These are phyloP conservation scores for Emydoidea blandingii DNA, from an alignment of 2,797 vertebrate species.

Conservation along the genomic window DNA sequence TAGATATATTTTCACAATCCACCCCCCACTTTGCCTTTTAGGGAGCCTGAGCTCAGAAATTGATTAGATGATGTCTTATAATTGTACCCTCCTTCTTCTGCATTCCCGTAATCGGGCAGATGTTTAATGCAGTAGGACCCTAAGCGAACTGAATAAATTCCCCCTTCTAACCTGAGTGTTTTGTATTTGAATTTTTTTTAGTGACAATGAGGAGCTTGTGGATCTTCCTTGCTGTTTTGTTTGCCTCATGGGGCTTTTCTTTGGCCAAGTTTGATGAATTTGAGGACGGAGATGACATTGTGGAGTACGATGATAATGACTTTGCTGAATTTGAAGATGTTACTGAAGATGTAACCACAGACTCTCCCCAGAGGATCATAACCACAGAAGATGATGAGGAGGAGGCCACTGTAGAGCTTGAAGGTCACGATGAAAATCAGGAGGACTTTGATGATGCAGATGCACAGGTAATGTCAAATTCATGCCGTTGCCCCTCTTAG, in stretches of 20 bases:
- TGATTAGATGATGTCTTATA: background rate
- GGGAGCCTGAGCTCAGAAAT: background rate
- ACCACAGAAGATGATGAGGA: conserved; percentile 84
- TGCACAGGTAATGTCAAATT: conserved; percentile 82
- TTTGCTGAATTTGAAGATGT: conserved; percentile 98
- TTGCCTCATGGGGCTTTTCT: conserved; percentile 78
- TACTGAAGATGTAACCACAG: conserved; percentile 85
- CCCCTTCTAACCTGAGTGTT: background rate
- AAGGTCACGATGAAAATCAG: conserved; percentile 90
- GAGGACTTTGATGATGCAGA: conserved; percentile 95
- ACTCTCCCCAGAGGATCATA: conserved; percentile 83
- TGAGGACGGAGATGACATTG: conserved; percentile 94
- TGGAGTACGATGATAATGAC: conserved; percentile 98
- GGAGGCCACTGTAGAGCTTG: conserved; percentile 95
- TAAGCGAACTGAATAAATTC: background rate
- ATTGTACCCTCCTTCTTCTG: background rate
- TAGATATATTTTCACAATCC: background rate
- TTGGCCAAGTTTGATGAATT: conserved; percentile 94
- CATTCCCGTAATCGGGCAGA: background rate
- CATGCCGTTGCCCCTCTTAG: background rate
- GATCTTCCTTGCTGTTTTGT: conserved; percentile 68
- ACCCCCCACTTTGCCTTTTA: background rate
- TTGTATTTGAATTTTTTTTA: conserved; percentile 42
- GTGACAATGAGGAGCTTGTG: conserved; percentile 77
- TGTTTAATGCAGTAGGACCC: background rate